phyloP scores from a whole-genome alignment of 2,113 vertebrate genomes.

The Heliornis fulica region DNA sequence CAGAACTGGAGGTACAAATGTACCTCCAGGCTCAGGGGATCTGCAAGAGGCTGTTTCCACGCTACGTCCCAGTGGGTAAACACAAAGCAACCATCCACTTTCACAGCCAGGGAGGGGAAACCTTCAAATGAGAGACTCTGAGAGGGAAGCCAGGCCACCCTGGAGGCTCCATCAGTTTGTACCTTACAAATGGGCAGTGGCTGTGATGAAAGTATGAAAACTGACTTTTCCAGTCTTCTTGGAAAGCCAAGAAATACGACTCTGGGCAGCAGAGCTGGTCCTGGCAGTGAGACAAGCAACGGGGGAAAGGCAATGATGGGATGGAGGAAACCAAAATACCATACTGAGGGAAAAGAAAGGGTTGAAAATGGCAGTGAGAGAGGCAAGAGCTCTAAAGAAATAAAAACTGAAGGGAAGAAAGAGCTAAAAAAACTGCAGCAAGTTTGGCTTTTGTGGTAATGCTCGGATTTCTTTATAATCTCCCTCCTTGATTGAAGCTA shows the following conservation, averaged over 20 bases:
- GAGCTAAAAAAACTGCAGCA: not conserved
- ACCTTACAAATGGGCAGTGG: not conserved
- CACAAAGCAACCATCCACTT: not conserved
- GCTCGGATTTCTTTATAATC: not conserved
- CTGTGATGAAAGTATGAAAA: not conserved
- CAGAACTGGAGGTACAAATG: too few species aligned
- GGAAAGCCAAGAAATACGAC: not conserved
- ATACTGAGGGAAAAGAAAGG: not conserved
- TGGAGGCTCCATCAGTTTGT: accelerated
- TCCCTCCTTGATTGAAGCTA: not conserved
- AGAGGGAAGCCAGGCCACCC: not conserved
- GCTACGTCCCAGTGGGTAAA: not conserved
- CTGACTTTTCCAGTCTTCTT: not conserved
- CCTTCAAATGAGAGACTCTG: not conserved
- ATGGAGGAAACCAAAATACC: not conserved
- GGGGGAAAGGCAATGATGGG: not conserved
- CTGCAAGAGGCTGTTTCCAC: not conserved
- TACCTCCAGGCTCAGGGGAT: not conserved
- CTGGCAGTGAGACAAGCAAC: not conserved
- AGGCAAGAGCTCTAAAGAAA: not conserved
- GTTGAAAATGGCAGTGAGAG: not conserved
- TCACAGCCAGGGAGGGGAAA: not conserved
- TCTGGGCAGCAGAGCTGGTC: not conserved
- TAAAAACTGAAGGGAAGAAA: not conserved
- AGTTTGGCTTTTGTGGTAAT: not conserved